A percentile compares a stretch with the other conserved stretches of the same genome.
These are phyloP conservation scores for Cossypha polioptera DNA, from an alignment of 2,797 vertebrate species.

Conservation along the genomic window DNA sequence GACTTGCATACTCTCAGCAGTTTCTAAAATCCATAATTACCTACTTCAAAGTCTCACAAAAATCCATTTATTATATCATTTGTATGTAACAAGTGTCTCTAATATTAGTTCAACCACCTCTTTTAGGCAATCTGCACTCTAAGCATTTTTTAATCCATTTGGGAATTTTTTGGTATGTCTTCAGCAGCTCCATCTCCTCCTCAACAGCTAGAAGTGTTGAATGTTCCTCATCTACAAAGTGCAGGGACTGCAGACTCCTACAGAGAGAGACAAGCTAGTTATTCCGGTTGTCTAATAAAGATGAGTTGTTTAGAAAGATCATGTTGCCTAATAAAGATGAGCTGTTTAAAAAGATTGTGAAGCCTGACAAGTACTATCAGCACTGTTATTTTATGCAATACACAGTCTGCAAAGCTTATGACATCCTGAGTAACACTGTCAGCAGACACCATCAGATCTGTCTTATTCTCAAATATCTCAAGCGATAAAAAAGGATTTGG, in stretches of 20 bases:
- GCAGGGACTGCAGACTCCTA: background rate
- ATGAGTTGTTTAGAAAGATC: conserved; percentile 36
- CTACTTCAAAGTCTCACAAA: background rate
- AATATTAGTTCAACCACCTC: background rate
- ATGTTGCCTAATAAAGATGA: conserved; percentile 29
- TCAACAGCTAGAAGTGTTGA: background rate
- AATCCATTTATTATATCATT: background rate
- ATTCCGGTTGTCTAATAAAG: background rate
- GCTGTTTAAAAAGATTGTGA: background rate
- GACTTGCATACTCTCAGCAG: background rate
- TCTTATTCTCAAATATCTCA: background rate
- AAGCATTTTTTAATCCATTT: background rate
- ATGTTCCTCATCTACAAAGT: background rate
- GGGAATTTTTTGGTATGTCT: background rate
- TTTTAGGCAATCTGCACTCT: background rate
- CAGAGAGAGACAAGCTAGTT: background rate
- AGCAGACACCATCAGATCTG: background rate
- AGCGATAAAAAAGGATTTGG: background rate
- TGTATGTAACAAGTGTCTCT: background rate
- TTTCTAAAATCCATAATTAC: background rate
- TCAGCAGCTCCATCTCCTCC: background rate
- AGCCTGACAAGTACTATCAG: conserved; percentile 10
- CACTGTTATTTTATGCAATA: conserved; percentile 6
- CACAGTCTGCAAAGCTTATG: background rate
- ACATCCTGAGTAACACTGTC: background rate